phyloP scores from a whole-genome alignment of 2,113 vertebrate genomes.

The Boleophthalmus pectinirostris region DNA sequence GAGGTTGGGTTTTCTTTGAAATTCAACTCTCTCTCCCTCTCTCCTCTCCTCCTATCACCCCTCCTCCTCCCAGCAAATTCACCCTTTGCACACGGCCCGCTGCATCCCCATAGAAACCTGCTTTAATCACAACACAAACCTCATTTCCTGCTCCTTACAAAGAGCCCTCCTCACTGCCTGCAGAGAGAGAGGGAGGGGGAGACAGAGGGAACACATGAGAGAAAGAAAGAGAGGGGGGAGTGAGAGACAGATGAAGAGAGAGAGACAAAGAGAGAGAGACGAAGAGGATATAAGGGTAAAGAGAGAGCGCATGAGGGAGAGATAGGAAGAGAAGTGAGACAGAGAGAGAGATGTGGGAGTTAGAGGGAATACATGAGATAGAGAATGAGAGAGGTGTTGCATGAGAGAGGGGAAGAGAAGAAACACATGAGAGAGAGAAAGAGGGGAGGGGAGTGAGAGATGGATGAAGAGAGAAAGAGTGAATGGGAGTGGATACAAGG shows the following conservation, averaged over 20 bases:
- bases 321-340: neutral
- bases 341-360: slow-evolving; percentile 34
- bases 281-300: neutral
- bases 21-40: slow-evolving; percentile 72
- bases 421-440: neutral
- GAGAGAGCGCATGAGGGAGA: slow-evolving; percentile 19
- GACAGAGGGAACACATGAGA: slow-evolving; percentile 5
- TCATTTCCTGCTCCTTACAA: slow-evolving; percentile 78
- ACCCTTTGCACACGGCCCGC: slow-evolving; percentile 72
- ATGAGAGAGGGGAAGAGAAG: neutral
- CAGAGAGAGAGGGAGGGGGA: slow-evolving; percentile 26
- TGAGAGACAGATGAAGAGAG: slow-evolving; percentile 24
- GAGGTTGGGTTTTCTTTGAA: slow-evolving; percentile 74
- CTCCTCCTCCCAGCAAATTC: slow-evolving; percentile 60
- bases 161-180: slow-evolving; percentile 66
- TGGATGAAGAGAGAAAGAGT: neutral
- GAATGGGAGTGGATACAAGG: neutral
- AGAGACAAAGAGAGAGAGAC: neutral
- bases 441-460: neutral
- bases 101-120: slow-evolving; percentile 76
- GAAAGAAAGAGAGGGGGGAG: slow-evolving; percentile 5
- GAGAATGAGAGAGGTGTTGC: no score
- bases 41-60: slow-evolving; percentile 67
- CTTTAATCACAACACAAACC: slow-evolving; percentile 78
- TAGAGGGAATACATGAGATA: neutral